Conservation (phyloP, 2,888 invertebrate genomes). For the Meliscaeva auricollis region DNA sequence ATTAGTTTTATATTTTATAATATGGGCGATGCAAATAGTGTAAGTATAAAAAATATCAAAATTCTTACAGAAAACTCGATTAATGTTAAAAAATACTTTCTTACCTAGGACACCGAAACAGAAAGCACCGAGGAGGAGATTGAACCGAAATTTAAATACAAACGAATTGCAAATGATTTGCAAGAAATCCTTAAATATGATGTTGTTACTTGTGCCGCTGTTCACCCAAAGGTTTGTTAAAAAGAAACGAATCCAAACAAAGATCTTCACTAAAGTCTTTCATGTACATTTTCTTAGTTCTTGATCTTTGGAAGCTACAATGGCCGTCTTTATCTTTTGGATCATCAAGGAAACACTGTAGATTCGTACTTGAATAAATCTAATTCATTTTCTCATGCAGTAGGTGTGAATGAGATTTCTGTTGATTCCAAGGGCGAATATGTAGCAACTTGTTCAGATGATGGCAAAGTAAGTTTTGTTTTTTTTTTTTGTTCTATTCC, state of each 20-base stretch:
- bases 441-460: constrained; percentile 96
- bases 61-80: not conserved
- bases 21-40: constrained; percentile 71
- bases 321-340: constrained; percentile 95
- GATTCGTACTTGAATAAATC: constrained; percentile 85
- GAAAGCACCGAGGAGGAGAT: constrained; percentile 85
- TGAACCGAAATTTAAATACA: constrained; percentile 96
- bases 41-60: constrained; percentile 30
- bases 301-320: constrained; percentile 96
- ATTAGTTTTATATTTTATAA: constrained; percentile 1
- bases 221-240: constrained; percentile 92
- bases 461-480: constrained; percentile 88
- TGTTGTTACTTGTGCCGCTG: constrained; percentile 95
- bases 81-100: not conserved
- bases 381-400: constrained; percentile 90
- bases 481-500: not conserved
- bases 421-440: constrained; percentile 97
- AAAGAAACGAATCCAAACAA: not conserved
- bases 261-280: not conserved
- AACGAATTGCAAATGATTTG: constrained; percentile 94
- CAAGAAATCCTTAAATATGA: constrained; percentile 93
- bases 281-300: constrained; percentile 86
- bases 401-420: constrained; percentile 97
- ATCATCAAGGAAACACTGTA: constrained; percentile 94
- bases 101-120: constrained; percentile 79